Evolutionary conservation across 2,888 invertebrate genomes (phyloP), one percentile per base, ranked within the genome.

Genomic region (Acleris cristana): DNA sequence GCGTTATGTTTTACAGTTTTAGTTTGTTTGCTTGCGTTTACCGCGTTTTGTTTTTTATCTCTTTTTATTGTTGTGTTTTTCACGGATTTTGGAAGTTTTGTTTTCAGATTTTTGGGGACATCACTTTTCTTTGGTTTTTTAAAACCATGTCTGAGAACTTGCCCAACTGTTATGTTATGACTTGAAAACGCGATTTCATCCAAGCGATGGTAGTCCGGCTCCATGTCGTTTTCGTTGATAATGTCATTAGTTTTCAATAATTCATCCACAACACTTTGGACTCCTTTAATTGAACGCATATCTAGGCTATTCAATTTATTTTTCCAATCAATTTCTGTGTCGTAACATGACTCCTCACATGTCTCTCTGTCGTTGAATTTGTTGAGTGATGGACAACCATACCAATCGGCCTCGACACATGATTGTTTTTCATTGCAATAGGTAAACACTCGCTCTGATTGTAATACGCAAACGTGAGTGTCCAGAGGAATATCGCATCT

Each of bases 231-330:
- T 12, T 40, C 40, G 40, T 40, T 40, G 14, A 12, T 6, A 16
- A 34, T 26, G 14, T 64, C 56, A 18, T 40, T 30, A 23, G 34
- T 48, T n/a, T 63, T 48, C 45, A 69, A 34, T 19, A 69, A 14
- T 12, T 60, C 21, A 14, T 72, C 62, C 12, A 70, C 54, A 8
- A 70, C 51, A 4, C 57, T 48, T 19, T 66, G 18, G 18, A 69
- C 26, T 10, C 61, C 56, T 26, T 54, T 18, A 23, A 58, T 54
- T 1, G 65, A 56, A 1, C 26, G 16, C 0, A 21, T 44, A 4
- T 52, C 16, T 8, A 72, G 14, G 1, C 26, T 55, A 2, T 48
- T 59, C 10, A 73, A n/a, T 66, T 63, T 64, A 10, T 58, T 19
- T 1, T 40, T 10, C 61, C 59, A 70, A 26, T 56, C 44, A 7